Percentiles rank a stretch among this genome's conserved stretches.
These are phyloP conservation scores for Arctia plantaginis DNA, from an alignment of 2,888 invertebrate species.

Conservation along the genomic window DNA sequence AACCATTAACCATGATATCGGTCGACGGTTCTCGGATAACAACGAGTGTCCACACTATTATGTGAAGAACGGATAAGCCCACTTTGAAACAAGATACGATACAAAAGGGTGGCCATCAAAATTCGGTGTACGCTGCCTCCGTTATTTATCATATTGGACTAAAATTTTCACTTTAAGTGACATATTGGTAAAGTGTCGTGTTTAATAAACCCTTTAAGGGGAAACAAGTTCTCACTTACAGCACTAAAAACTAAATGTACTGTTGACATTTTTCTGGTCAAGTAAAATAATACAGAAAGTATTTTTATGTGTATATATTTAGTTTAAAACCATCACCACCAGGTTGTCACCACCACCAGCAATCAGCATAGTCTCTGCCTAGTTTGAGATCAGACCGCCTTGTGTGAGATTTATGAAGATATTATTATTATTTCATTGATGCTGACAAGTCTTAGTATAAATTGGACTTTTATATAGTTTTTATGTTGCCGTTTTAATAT, in stretches of 20 bases:
- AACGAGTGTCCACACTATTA: slow-evolving; percentile 72
- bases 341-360: too few relatives aligned
- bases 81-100: slow-evolving; percentile 83
- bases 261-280: not conserved
- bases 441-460: too few relatives aligned
- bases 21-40: slow-evolving; percentile 58
- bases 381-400: too few relatives aligned
- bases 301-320: too few relatives aligned
- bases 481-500: too few relatives aligned
- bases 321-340: too few relatives aligned
- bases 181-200: slow-evolving; percentile 61
- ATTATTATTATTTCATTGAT: too few relatives aligned
- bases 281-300: not conserved
- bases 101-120: slow-evolving; percentile 82
- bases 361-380: too few relatives aligned
- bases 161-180: slow-evolving; percentile 79
- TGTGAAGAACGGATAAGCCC: slow-evolving; percentile 75
- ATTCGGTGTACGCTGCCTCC: slow-evolving; percentile 75
- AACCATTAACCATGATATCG: slow-evolving; percentile 62
- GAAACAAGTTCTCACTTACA: not conserved
- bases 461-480: too few relatives aligned
- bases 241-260: not conserved
- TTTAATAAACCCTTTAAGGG: slow-evolving; percentile 16
- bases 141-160: slow-evolving; percentile 82
- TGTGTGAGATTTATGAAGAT: too few relatives aligned